Evolutionary conservation across 2,113 vertebrate species (phyloP).

Genomic region (Melanostigma gelatinosum): DNA sequence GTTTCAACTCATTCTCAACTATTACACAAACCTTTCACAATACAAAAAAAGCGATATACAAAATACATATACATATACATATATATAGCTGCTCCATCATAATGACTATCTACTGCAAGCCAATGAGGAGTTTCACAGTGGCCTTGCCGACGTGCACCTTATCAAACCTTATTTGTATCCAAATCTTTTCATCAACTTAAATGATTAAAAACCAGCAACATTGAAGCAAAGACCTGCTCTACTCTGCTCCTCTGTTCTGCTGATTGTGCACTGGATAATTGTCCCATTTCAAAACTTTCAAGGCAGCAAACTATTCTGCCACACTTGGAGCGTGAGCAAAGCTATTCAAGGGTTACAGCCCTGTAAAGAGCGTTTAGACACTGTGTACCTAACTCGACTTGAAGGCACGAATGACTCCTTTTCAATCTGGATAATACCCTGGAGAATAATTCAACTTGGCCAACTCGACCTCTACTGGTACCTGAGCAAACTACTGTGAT

Average conservation of each 20-base stretch:
- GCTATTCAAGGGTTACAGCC: not conserved
- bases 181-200: constrained; percentile 50
- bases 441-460: not conserved
- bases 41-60: not conserved
- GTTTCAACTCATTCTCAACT: not conserved
- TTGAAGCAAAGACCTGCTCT: constrained; percentile 25
- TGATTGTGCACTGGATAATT: constrained; percentile 55
- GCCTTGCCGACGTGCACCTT: constrained; percentile 28
- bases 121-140: constrained; percentile 12
- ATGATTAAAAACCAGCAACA: constrained; percentile 39
- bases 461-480: not conserved
- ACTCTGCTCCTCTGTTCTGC: constrained; percentile 34
- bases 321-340: constrained; percentile 3
- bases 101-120: not conserved
- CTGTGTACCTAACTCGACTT: too few species aligned
- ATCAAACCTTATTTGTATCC: constrained; percentile 23
- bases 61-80: too few species aligned
- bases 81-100: not conserved
- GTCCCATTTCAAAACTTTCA: constrained; percentile 57
- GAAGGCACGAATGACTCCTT: not conserved
- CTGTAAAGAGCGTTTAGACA: not conserved
- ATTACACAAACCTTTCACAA: not conserved
- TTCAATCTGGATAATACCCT: not conserved
- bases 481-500: not conserved
- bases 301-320: constrained; percentile 19